These are phyloP conservation scores for Caretta caretta DNA, from an alignment of 2,113 vertebrate genomes.

Conservation along the genomic window DNA sequence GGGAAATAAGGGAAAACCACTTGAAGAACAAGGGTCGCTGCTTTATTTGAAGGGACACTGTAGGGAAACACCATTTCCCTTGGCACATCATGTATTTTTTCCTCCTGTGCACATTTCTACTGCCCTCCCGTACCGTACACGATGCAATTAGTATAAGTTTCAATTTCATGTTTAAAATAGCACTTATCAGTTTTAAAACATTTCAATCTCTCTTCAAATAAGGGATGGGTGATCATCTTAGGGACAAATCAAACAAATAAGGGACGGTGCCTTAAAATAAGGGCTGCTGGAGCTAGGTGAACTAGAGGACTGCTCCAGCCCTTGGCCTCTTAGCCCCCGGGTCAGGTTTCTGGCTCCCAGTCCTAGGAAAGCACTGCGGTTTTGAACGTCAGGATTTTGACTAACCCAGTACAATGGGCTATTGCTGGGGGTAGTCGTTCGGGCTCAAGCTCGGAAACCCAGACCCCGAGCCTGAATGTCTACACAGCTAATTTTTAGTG, in stretches of 20 bases:
- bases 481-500: background rate
- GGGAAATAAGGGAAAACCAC: background rate
- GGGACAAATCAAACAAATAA: background rate
- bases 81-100: no score
- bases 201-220: background rate
- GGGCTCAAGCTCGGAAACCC: background rate
- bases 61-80: background rate
- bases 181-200: no score
- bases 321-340: background rate
- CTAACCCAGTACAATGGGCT: background rate
- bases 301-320: background rate
- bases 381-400: background rate
- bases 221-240: background rate
- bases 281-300: background rate
- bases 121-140: background rate
- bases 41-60: background rate
- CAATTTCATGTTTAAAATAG: background rate
- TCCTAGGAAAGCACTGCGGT: background rate
- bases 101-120: background rate
- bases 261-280: background rate
- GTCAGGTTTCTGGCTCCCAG: background rate
- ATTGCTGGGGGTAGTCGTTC: background rate
- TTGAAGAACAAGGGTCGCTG: background rate
- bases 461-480: background rate
- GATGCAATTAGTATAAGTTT: background rate